phyloP scores from a whole-genome alignment of 53 echinoderm and acorn worm genomes.

The Stichopus horrens region DNA sequence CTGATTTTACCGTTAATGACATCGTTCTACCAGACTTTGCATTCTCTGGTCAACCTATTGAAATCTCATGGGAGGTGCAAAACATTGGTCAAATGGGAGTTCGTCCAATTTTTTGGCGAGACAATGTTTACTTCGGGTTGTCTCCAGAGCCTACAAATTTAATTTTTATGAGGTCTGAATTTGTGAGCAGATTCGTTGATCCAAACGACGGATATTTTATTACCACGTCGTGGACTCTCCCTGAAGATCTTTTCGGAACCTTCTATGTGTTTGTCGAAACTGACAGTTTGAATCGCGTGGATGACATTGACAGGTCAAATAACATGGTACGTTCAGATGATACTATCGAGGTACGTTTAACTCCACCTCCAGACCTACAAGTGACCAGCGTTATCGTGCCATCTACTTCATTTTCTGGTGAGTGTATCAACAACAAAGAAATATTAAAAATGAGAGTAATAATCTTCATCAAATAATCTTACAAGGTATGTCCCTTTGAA shows the following conservation, averaged over 20 bases:
- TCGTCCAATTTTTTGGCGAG: neutral
- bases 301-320: constrained; percentile 38
- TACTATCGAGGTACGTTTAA: constrained; percentile 36
- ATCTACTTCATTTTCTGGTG: constrained; percentile 41
- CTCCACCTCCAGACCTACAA: constrained; percentile 44
- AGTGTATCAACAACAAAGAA: neutral
- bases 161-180: neutral
- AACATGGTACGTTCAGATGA: neutral
- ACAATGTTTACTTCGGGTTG: neutral
- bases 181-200: constrained; percentile 38
- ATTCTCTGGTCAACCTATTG: constrained; percentile 36
- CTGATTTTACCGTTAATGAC: constrained; percentile 33
- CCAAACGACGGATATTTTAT: constrained; percentile 23
- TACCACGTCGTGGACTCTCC: constrained; percentile 8
- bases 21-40: constrained; percentile 10
- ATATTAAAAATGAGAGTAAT: too few species aligned
- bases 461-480: too few species aligned
- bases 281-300: neutral
- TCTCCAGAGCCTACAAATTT: neutral
- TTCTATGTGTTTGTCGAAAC: constrained; percentile 40
- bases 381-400: constrained; percentile 20
- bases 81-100: constrained; percentile 35
- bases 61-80: constrained; percentile 39
- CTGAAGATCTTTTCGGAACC: constrained; percentile 22
- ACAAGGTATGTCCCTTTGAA: too few species aligned